These are phyloP conservation scores for Rhinogobio ventralis DNA, from an alignment of 2,797 vertebrate genomes.

Conservation along the genomic window DNA sequence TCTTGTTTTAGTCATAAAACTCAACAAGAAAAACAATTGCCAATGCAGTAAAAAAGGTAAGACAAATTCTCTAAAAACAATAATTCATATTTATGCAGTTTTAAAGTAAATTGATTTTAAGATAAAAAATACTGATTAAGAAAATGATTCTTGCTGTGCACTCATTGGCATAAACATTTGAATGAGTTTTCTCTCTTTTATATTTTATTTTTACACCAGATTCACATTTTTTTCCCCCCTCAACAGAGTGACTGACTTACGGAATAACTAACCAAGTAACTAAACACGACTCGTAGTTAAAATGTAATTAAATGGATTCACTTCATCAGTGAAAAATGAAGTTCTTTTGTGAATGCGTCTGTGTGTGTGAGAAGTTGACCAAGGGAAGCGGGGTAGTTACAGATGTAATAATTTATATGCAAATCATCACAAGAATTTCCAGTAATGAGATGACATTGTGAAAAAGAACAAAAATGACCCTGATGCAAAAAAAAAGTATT, in stretches of 20 bases:
- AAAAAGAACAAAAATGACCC: conserved; percentile 63
- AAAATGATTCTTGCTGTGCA: background rate
- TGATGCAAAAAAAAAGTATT: conserved; percentile 52
- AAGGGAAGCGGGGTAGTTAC: conserved; percentile 56
- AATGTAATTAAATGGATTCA: conserved; percentile 47
- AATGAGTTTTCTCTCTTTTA: background rate
- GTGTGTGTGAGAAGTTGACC: conserved; percentile 53
- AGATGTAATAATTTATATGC: conserved; percentile 67
- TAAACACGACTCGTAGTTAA: conserved; percentile 44
- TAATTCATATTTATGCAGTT: background rate
- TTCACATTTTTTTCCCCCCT: background rate
- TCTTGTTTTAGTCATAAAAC: background rate
- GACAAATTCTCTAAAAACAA: background rate
- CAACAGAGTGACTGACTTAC: conserved; percentile 19
- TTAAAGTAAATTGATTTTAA: background rate
- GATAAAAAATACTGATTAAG: background rate
- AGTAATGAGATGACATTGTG: conserved; percentile 66
- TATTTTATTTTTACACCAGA: background rate
- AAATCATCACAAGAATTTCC: conserved; percentile 63
- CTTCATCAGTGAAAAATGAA: conserved; percentile 46
- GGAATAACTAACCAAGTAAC: conserved; percentile 38
- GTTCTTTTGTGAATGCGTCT: conserved; percentile 21
- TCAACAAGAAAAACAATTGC: background rate
- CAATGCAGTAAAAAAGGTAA: background rate
- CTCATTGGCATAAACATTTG: background rate